Evolutionary conservation across 1,140 invertebrate species (phyloP).

Genomic region (Drosophila paulistorum): DNA sequence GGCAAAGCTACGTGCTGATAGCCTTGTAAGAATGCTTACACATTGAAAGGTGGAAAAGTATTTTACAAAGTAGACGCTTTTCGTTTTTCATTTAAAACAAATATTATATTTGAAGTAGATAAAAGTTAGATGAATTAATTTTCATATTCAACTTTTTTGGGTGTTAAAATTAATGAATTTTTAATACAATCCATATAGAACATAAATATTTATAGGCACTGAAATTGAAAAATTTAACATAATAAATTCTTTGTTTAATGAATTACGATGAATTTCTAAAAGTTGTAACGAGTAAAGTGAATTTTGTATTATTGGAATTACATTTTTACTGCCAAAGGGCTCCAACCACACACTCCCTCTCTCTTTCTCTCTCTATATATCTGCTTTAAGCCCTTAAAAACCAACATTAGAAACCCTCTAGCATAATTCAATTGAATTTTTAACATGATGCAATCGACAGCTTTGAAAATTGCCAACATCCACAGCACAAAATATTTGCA

Average conservation of each 20-base stretch:
- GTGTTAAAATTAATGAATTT: no score
- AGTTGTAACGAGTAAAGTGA: not conserved
- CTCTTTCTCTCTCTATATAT: no score
- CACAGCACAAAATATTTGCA: constrained; percentile 42
- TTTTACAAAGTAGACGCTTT: no score
- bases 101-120: no score
- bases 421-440: constrained; percentile 71
- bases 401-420: constrained; percentile 9
- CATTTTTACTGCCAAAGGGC: constrained; percentile 3
- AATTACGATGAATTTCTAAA: not conserved
- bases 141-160: no score
- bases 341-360: not conserved
- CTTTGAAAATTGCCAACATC: constrained; percentile 62
- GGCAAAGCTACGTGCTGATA: no score
- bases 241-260: not conserved
- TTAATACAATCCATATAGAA: no score
- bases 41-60: no score
- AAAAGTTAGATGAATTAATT: no score
- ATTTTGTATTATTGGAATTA: not conserved
- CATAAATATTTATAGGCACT: no score
- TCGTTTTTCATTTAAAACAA: no score
- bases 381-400: not conserved
- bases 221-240: not conserved
- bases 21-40: no score
- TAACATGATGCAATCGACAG: constrained; percentile 70